phyloP scores from a whole-genome alignment of 2,888 invertebrate genomes.

The Cheilosia soror region DNA sequence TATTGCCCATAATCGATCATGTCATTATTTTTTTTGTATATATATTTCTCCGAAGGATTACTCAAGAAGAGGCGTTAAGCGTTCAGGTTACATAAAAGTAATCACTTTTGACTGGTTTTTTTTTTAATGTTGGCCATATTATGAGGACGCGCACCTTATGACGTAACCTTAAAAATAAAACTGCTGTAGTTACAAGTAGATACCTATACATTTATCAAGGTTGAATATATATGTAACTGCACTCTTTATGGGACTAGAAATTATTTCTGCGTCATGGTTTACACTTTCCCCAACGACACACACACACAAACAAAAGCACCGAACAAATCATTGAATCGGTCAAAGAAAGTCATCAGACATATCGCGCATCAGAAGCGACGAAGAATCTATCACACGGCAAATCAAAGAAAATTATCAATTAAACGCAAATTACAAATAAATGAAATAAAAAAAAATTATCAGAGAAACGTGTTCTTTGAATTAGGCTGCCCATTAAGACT shows the following conservation, averaged over 20 bases:
- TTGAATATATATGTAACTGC: slow-evolving; percentile 3
- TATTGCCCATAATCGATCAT: slow-evolving; percentile 57
- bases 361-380: not conserved
- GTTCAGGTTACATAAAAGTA: slow-evolving; percentile 39
- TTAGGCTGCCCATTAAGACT: not conserved
- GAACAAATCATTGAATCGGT: slow-evolving; percentile 34
- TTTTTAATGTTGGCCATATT: slow-evolving; percentile 3
- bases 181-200: no score
- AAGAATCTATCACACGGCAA: slow-evolving; percentile 3
- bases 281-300: slow-evolving; percentile 29
- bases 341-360: slow-evolving; percentile 41
- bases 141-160: slow-evolving; percentile 24
- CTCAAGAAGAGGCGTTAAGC: slow-evolving; percentile 5
- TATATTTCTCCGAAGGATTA: slow-evolving; percentile 33
- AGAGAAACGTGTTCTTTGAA: slow-evolving; percentile 20
- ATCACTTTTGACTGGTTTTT: slow-evolving; percentile 34
- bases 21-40: not conserved
- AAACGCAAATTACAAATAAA: slow-evolving; percentile 18
- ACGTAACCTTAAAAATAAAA: not conserved
- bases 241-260: slow-evolving; percentile 16
- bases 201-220: slow-evolving; percentile 27
- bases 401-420: slow-evolving; percentile 38
- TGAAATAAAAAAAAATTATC: not conserved
- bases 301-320: not conserved
- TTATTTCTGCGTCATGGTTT: slow-evolving; percentile 20